Evolutionary conservation across 2,113 vertebrate genomes (phyloP).

Genomic region (Sander vitreus): DNA sequence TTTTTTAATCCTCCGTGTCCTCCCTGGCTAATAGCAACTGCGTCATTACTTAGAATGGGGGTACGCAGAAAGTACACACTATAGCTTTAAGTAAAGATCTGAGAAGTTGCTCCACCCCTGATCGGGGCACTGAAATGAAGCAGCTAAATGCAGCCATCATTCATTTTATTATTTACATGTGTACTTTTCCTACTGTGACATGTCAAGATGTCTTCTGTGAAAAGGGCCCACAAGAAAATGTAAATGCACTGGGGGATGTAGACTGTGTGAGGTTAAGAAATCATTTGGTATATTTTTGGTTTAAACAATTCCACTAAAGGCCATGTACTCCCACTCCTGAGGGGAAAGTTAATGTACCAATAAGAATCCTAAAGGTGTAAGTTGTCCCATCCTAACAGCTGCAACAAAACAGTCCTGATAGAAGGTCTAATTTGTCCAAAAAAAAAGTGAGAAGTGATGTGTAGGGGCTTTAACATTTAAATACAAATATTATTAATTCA

Average conservation of each 20-base stretch:
- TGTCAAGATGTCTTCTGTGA: neutral
- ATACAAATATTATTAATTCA: neutral
- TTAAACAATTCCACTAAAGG: neutral
- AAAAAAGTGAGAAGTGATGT: neutral
- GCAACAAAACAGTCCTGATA: neutral
- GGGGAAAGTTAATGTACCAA: neutral
- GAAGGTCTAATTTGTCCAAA: neutral
- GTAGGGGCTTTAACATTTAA: neutral
- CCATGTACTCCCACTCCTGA: neutral
- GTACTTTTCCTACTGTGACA: neutral
- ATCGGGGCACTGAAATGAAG: neutral
- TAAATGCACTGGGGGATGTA: too few species aligned
- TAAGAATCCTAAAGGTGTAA: neutral
- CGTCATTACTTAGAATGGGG: too few species aligned
- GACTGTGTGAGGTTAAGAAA: neutral
- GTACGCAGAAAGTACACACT: too few species aligned
- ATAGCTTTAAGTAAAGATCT: too few species aligned
- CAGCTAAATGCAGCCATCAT: neutral
- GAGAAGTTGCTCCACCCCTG: neutral
- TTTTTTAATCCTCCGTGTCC: too few species aligned
- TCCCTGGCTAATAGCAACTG: too few species aligned
- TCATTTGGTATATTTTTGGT: constrained; percentile 6
- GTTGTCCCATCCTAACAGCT: neutral
- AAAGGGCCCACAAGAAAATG: neutral
- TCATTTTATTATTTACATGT: neutral